These are phyloP conservation scores for Selenia dentaria DNA, from an alignment of 2,888 invertebrate genomes.

Conservation along the genomic window DNA sequence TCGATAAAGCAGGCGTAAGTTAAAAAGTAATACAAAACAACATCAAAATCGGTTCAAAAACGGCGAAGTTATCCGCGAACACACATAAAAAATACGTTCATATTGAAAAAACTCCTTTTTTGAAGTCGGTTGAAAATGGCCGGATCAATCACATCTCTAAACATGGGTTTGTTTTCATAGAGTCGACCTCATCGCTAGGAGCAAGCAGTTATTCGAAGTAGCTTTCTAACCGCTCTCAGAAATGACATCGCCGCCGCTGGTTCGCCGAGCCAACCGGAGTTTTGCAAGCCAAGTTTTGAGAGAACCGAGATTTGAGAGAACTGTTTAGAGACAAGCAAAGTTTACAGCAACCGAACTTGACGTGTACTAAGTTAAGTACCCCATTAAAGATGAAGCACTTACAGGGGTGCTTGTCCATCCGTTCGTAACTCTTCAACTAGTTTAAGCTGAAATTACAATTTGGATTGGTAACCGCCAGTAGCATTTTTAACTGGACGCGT, in stretches of 20 bases:
- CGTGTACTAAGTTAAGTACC: no score
- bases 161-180: background rate
- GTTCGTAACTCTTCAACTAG: no score
- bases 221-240: background rate
- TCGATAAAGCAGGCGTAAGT: no score
- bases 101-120: background rate
- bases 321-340: background rate
- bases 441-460: no score
- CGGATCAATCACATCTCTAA: background rate
- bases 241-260: background rate
- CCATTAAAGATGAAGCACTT: no score
- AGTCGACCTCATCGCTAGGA: background rate
- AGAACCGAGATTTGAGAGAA: background rate
- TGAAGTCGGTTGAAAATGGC: background rate
- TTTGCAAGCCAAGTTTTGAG: background rate
- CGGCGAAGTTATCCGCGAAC: no score
- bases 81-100: no score
- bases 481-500: no score
- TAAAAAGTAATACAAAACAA: no score
- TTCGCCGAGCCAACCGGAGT: background rate
- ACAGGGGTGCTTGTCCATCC: no score
- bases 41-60: no score
- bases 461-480: no score
- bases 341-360: background rate
- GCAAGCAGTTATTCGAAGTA: conserved; percentile 2